phyloP scores from a whole-genome alignment of 2,797 vertebrate species.

The Dallia pectoralis region DNA sequence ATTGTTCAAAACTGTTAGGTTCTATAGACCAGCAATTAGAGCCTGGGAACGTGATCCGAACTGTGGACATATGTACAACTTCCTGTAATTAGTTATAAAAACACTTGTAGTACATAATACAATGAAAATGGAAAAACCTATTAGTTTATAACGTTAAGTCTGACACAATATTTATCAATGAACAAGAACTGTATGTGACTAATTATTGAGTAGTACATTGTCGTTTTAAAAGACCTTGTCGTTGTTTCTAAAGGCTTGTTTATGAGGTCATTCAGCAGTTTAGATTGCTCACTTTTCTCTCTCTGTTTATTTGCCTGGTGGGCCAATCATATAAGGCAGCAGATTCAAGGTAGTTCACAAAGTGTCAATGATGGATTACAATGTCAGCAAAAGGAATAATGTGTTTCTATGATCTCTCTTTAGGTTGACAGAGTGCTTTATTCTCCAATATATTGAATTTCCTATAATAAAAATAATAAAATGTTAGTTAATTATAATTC shows the following conservation, averaged over 20 bases:
- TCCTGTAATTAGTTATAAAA: background rate
- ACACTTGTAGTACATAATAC: background rate
- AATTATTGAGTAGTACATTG: background rate
- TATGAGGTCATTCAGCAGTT: conserved; percentile 50
- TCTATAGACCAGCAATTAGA: no score
- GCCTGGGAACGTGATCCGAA: no score
- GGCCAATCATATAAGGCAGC: conserved; percentile 85
- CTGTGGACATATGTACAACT: background rate
- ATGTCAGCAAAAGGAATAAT: conserved; percentile 97
- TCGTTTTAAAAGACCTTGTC: background rate
- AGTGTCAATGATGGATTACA: conserved; percentile 96
- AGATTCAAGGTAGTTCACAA: conserved; percentile 90
- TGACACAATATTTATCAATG: background rate
- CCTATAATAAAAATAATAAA: no score
- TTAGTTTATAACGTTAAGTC: conserved; percentile 10
- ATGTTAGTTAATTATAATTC: conserved; percentile 48
- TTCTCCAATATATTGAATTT: conserved; percentile 74
- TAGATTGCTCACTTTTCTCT: conserved; percentile 58
- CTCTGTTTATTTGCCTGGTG: conserved; percentile 79
- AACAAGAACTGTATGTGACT: background rate
- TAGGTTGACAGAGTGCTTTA: conserved; percentile 81
- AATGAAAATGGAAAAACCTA: background rate
- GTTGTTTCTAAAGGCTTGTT: conserved; percentile 18
- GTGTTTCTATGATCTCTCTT: conserved; percentile 98
- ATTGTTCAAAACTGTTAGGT: no score